Percentiles rank a stretch among this genome's conserved stretches.
phyloP scores from a whole-genome alignment of 2,113 vertebrate genomes.

The Hydropotes inermis region DNA sequence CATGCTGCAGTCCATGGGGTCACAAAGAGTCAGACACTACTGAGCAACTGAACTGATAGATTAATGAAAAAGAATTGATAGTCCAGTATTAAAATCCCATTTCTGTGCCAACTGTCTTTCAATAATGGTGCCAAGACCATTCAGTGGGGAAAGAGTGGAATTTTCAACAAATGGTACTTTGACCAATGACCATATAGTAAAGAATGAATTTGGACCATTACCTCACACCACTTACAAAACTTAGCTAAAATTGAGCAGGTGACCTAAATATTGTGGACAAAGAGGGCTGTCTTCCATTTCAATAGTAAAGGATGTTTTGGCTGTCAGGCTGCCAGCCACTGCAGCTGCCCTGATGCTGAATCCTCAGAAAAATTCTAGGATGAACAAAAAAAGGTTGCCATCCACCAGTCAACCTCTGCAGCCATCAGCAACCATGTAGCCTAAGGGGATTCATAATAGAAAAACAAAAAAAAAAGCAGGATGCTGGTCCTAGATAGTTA shows the following conservation, averaged over 20 bases:
- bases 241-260: not conserved
- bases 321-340: not conserved
- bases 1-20: not conserved
- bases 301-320: not conserved
- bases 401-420: not conserved
- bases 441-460: not conserved
- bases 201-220: not conserved
- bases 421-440: not conserved
- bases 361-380: not conserved
- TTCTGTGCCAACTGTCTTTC: not conserved
- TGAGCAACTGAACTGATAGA: not conserved
- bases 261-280: not conserved
- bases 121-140: not conserved
- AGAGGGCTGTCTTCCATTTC: not conserved
- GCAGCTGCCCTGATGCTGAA: not conserved
- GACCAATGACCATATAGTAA: not conserved
- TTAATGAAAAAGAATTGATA: not conserved
- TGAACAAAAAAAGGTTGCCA: not conserved
- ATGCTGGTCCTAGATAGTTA: not conserved
- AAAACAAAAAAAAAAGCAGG: not conserved
- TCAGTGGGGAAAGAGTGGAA: not conserved
- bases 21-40: not conserved
- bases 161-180: not conserved
- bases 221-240: not conserved
- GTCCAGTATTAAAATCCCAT: not conserved